A percentile compares a stretch with the other conserved stretches of the same genome.
Evolutionary conservation across 2,113 vertebrate species (phyloP).

Genomic region (Onychorhynchus coronatus): DNA sequence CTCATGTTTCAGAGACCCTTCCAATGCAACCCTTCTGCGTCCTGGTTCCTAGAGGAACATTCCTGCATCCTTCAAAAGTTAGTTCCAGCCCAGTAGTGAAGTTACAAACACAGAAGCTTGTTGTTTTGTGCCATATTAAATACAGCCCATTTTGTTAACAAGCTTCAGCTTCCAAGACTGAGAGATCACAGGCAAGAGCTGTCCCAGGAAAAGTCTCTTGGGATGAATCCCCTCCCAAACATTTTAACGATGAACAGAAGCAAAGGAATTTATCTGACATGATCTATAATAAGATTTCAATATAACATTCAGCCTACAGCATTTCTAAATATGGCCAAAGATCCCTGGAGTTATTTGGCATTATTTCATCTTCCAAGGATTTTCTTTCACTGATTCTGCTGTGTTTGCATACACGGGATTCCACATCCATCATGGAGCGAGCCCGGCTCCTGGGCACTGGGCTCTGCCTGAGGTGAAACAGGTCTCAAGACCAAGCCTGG

Average conservation of each 20-base stretch:
- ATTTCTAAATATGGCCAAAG: conserved; percentile 66
- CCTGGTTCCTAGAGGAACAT: not conserved
- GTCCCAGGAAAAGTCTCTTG: conserved; percentile 41
- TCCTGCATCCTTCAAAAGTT: not conserved
- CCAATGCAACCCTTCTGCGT: not conserved
- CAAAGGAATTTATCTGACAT: conserved; percentile 52
- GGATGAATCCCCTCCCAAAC: conserved; percentile 53
- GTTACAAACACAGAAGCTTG: not conserved
- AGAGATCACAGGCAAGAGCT: conserved; percentile 44
- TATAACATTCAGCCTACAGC: conserved; percentile 62
- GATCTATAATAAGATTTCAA: conserved; percentile 63
- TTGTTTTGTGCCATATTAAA: conserved; percentile 46
- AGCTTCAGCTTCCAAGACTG: conserved; percentile 53
- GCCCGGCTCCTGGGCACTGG: not conserved
- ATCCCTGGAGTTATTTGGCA: conserved; percentile 57
- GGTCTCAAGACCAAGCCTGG: not conserved
- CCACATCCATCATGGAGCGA: not conserved
- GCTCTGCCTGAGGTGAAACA: not conserved
- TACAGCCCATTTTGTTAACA: conserved; percentile 30
- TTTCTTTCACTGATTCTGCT: conserved; percentile 52
- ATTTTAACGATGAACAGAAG: conserved; percentile 39
- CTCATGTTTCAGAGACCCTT: not conserved
- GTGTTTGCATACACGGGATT: conserved; percentile 35
- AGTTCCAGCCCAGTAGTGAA: not conserved
- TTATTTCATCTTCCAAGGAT: conserved; percentile 58